Conservation (phyloP, 1,140 invertebrate genomes). For the Amphibalanus amphitrite region DNA sequence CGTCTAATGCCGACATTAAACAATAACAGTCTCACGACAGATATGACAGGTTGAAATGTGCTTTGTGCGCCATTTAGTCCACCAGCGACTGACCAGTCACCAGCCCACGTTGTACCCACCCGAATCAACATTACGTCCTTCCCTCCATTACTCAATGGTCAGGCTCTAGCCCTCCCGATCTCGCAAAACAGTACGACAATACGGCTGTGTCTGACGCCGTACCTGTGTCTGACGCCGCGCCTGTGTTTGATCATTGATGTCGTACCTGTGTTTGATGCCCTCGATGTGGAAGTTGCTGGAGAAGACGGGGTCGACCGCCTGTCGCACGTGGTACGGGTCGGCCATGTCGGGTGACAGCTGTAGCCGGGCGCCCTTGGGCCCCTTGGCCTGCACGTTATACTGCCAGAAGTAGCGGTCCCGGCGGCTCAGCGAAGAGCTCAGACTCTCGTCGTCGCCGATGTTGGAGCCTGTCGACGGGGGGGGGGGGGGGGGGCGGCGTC, state of each 20-base stretch:
- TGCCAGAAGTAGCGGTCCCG: constrained; percentile 92
- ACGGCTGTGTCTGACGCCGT: neutral
- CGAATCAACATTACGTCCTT: neutral
- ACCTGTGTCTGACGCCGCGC: too few species aligned
- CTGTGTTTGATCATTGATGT: too few species aligned
- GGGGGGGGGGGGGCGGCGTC: too few species aligned
- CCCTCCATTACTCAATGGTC: neutral
- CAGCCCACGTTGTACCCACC: too few species aligned
- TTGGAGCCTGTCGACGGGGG: constrained; percentile 39
- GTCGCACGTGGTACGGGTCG: constrained; percentile 81
- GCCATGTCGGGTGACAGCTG: constrained; percentile 61
- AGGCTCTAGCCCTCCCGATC: neutral
- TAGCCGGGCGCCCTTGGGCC: constrained; percentile 78
- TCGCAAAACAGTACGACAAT: neutral
- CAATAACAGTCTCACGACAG: too few species aligned
- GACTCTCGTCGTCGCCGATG: constrained; percentile 42
- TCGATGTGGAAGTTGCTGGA: constrained; percentile 70
- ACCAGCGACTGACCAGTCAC: neutral
- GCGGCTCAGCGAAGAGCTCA: constrained; percentile 30
- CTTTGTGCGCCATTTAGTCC: neutral
- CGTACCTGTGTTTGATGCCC: constrained; percentile 69
- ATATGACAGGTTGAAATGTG: too few species aligned
- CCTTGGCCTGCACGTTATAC: constrained; percentile 96
- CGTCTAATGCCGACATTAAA: too few species aligned
- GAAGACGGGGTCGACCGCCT: constrained; percentile 81